These are phyloP conservation scores for Leptopilina clavipes DNA, from an alignment of 1,140 invertebrate genomes.

Conservation along the genomic window DNA sequence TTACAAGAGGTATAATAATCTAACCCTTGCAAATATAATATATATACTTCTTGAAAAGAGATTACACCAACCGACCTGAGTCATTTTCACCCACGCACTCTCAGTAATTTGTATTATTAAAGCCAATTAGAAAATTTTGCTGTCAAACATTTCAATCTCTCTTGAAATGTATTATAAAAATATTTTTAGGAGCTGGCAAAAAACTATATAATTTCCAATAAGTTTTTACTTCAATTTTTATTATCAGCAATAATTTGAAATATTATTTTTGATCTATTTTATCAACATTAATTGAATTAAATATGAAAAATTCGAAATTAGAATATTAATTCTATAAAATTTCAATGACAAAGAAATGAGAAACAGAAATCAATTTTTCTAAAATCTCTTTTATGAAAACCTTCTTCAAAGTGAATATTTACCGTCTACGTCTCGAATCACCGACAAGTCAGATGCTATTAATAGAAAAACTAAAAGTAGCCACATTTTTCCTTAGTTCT, in stretches of 20 bases:
- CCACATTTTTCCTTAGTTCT: conserved; percentile 21
- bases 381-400: neutral
- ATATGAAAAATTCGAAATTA: too few species aligned
- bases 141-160: neutral
- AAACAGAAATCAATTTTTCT: too few species aligned
- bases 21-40: neutral
- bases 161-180: neutral
- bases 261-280: too few species aligned
- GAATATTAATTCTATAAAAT: too few species aligned
- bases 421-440: neutral
- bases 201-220: neutral
- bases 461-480: conserved; percentile 37
- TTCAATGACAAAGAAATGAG: too few species aligned
- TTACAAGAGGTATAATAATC: neutral
- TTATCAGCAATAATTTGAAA: neutral
- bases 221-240: neutral
- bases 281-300: too few species aligned
- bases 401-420: conserved; percentile 11
- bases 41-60: neutral
- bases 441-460: conserved; percentile 31
- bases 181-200: neutral
- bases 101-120: conserved; percentile 1
- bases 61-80: neutral
- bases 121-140: conserved; percentile 1
- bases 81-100: conserved; percentile 10